phyloP scores from a whole-genome alignment of 2,113 vertebrate genomes.

The Melierax canorus region DNA sequence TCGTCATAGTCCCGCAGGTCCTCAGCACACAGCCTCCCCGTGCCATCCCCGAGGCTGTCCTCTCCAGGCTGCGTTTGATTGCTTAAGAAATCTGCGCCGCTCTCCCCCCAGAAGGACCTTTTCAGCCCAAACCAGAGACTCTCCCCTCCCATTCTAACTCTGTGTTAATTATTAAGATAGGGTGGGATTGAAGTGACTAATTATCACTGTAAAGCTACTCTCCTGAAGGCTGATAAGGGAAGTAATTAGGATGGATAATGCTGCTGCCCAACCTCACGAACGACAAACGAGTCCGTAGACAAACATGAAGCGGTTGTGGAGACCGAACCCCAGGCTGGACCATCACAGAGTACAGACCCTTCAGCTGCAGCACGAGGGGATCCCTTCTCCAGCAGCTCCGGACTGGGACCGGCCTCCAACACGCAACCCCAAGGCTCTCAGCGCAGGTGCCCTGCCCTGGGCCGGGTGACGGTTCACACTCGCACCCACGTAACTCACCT shows the following conservation, averaged over 20 bases:
- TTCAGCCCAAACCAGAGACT: background rate
- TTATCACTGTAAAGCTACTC: conserved; percentile 59
- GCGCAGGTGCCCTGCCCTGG: too few species aligned
- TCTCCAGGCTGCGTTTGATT: background rate
- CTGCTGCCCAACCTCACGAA: background rate
- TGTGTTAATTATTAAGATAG: conserved; percentile 29
- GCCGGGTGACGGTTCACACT: background rate
- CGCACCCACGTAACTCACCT: fast-evolving
- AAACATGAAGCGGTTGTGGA: background rate
- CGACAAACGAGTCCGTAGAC: background rate
- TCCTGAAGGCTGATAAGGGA: conserved; percentile 68
- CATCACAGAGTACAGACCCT: background rate
- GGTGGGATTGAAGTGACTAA: conserved; percentile 68
- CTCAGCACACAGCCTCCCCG: background rate
- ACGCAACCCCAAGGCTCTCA: background rate
- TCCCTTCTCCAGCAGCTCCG: background rate
- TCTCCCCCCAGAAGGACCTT: background rate
- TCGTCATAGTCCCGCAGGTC: background rate
- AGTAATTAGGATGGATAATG: conserved; percentile 74
- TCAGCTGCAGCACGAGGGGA: background rate
- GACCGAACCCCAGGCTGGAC: background rate
- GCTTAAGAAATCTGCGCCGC: background rate
- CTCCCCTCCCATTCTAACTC: background rate
- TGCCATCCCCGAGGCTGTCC: background rate
- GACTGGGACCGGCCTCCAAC: background rate